Conservation (phyloP, 2,797 vertebrate genomes). For the Tapirus indicus region DNA sequence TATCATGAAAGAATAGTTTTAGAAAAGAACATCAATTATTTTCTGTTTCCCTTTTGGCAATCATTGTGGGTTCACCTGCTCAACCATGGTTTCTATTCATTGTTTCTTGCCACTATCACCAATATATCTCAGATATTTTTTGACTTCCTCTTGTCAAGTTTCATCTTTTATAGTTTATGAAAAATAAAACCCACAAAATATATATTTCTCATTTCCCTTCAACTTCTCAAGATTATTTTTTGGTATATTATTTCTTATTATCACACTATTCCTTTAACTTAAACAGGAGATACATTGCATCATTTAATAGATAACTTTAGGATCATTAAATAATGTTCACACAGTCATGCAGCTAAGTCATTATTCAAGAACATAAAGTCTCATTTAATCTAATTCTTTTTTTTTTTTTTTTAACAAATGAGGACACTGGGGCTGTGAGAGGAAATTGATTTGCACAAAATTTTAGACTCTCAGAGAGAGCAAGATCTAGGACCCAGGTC, state of each 20-base stretch:
- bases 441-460: neutral
- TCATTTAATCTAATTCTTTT: neutral
- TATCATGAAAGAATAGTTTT: neutral
- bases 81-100: neutral
- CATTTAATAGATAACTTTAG: neutral
- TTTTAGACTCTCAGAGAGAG: neutral
- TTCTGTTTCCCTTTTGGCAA: neutral
- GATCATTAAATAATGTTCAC: neutral
- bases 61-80: neutral
- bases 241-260: neutral
- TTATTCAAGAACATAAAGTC: neutral
- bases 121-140: constrained; percentile 12
- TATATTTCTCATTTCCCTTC: constrained; percentile 1
- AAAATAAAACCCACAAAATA: constrained; percentile 4
- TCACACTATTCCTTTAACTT: neutral
- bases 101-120: neutral
- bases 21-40: neutral
- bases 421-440: neutral
- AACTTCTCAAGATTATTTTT: constrained; percentile 23
- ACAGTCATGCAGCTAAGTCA: neutral
- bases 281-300: neutral
- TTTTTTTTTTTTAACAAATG: neutral
- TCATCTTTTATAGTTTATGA: neutral
- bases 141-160: constrained; percentile 43
- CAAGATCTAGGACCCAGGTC: neutral